A percentile compares a stretch with the other conserved stretches of the same genome.
Evolutionary conservation across 53 echinoderm and acorn worm genomes (phyloP).

Genomic region (Actinopyga echinites): DNA sequence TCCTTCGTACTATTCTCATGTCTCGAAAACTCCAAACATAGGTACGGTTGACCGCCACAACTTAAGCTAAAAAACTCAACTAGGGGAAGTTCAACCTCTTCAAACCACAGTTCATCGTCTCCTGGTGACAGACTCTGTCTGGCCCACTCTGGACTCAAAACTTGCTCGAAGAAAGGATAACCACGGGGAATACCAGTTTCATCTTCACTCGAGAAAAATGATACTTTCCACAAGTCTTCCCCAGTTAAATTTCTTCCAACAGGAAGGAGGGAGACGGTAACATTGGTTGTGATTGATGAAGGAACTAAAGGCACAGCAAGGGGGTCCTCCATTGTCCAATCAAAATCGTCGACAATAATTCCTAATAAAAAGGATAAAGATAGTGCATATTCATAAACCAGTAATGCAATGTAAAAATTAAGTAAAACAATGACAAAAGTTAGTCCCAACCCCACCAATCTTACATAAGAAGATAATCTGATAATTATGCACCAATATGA

Average conservation of each 20-base stretch:
- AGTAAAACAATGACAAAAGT: too few species aligned
- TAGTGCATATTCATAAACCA: too few species aligned
- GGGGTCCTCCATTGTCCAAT: slow-evolving; percentile 16
- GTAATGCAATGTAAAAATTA: too few species aligned
- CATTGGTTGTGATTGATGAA: background rate
- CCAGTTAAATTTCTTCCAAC: slow-evolving; percentile 9
- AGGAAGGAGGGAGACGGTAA: slow-evolving; percentile 20
- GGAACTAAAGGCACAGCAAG: background rate
- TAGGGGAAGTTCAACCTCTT: background rate
- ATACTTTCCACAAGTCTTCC: slow-evolving; percentile 6
- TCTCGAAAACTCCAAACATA: slow-evolving; percentile 21
- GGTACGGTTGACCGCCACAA: background rate
- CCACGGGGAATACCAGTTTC: background rate
- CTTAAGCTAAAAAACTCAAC: slow-evolving; percentile 8
- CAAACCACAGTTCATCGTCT: slow-evolving; percentile 2
- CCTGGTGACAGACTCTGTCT: background rate
- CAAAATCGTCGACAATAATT: slow-evolving; percentile 12
- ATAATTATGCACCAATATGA: too few species aligned
- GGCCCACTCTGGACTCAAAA: background rate
- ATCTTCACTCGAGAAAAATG: background rate
- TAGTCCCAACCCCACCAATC: too few species aligned
- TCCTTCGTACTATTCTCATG: background rate
- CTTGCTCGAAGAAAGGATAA: background rate
- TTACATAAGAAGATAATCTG: too few species aligned
- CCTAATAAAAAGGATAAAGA: background rate